Base-by-base conservation (phyloP, 2,888 invertebrate genomes). In the Siphlonurus alternatus region DNA sequence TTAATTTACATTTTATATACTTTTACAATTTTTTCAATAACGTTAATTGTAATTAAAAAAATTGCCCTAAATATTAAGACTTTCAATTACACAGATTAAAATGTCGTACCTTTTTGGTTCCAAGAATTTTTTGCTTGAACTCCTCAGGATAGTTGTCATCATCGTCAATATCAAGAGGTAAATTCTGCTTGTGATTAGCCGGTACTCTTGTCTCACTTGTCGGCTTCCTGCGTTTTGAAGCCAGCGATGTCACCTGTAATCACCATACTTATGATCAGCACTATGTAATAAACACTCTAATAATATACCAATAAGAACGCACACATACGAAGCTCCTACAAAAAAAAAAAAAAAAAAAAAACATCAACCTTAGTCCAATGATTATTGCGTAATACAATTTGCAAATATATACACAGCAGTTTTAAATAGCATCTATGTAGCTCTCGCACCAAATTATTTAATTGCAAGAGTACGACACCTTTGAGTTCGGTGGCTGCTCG, bases 141-240 rank as follows among this genome's bases (percentile, higher is more conserved):
- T 56, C 56, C 7, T 56, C 56, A 20, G 56, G 56, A n/a, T 56
- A 56, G 22, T 56, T 56, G n/a, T 56, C 56, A n/a, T n/a, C n/a
- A 7, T 56, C 56, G n/a, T 22, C 22, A 20, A 56, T 56, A 5
- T 56, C 56, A 38, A 38, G 5, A n/a, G n/a, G n/a, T n/a, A n/a
- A n/a, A n/a, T n/a, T n/a, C n/a, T n/a, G n/a, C n/a, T n/a, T n/a
- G 5, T 38, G 7, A 38, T 5, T 5, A 10, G 38, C 38, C 15
- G 5, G 5, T 5, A 38, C 38, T 38, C 15, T 38, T 15, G 15
- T 15, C 15, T 38, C 38, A 10, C 7, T 38, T 15, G 38, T 10
- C 5, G 15, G 7, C 38, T 38, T 38, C 15, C 38, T 38, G 5
- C 38, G 38, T 38, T 38, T 38, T 10, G 38, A 38, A 38, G 38